phyloP scores from a whole-genome alignment of 2,113 vertebrate species.

The Ranitomeya variabilis region DNA sequence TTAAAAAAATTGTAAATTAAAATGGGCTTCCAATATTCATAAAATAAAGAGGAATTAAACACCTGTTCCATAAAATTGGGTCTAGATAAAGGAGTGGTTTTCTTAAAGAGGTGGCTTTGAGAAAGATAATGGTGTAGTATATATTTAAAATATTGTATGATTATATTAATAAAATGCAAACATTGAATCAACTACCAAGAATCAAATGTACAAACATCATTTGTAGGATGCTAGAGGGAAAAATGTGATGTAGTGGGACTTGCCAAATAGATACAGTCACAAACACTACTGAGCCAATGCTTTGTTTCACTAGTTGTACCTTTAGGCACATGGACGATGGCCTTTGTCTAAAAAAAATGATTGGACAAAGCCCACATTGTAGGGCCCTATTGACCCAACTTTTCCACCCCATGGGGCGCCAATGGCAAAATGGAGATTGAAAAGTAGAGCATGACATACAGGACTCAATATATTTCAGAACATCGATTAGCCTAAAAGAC shows the following conservation, averaged over 20 bases:
- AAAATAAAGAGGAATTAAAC: no score
- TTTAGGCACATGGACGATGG: conserved; percentile 45
- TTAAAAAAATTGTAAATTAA: no score
- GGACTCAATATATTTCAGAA: background rate
- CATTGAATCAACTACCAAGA: no score
- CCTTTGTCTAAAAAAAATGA: conserved; percentile 39
- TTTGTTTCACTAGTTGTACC: conserved; percentile 22
- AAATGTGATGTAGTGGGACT: background rate
- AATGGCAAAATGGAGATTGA: conserved; percentile 41
- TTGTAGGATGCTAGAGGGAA: background rate
- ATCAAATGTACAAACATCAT: background rate
- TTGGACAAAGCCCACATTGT: conserved; percentile 38
- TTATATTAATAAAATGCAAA: background rate
- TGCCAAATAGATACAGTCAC: no score
- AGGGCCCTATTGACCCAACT: conserved; percentile 19
- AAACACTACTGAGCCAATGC: background rate
- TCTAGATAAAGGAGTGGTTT: no score
- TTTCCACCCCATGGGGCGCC: conserved; percentile 41
- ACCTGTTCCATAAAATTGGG: no score
- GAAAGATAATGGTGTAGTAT: no score
- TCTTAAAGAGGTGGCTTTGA: no score
- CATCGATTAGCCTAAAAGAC: conserved; percentile 40
- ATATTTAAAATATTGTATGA: background rate
- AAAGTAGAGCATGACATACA: conserved; percentile 11
- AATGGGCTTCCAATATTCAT: no score